These are phyloP conservation scores for Ataeniobius toweri DNA, from an alignment of 2,797 vertebrate genomes.

Conservation along the genomic window DNA sequence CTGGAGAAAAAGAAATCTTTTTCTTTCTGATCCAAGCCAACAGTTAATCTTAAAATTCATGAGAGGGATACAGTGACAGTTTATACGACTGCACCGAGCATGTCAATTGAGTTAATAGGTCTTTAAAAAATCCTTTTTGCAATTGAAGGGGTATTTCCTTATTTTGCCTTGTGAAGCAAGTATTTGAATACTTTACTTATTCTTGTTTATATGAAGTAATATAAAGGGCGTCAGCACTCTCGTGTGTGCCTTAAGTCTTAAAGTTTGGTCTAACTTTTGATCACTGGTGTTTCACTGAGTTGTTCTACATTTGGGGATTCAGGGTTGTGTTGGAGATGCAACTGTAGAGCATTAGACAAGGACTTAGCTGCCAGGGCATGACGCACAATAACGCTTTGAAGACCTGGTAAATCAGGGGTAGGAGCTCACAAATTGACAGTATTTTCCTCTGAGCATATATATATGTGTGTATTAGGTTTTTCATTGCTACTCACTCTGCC, in stretches of 20 bases:
- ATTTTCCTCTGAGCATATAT: conserved; percentile 37
- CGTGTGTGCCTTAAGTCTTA: neutral
- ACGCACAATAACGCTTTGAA: conserved; percentile 75
- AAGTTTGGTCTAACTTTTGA: conserved; percentile 26
- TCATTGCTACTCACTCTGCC: conserved; percentile 42
- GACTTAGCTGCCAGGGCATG: conserved; percentile 66
- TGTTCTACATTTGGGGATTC: conserved; percentile 44
- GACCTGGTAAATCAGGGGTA: conserved; percentile 57
- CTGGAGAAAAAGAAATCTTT: conserved; percentile 20
- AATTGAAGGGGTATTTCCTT: neutral
- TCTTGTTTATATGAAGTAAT: neutral
- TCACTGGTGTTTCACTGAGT: conserved; percentile 36
- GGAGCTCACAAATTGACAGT: conserved; percentile 59
- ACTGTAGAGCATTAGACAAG: conserved; percentile 77
- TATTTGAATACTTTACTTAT: neutral
- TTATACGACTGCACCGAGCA: neutral
- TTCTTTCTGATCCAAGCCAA: neutral
- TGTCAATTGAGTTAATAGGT: neutral
- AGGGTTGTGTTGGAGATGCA: conserved; percentile 61
- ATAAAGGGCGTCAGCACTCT: conserved; percentile 3
- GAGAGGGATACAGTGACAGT: neutral
- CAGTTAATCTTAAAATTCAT: neutral
- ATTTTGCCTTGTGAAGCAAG: neutral
- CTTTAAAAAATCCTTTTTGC: neutral
- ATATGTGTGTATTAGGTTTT: conserved; percentile 39